Base-by-base conservation (phyloP, 2,113 vertebrate species). In the Eulemur macaco region DNA sequence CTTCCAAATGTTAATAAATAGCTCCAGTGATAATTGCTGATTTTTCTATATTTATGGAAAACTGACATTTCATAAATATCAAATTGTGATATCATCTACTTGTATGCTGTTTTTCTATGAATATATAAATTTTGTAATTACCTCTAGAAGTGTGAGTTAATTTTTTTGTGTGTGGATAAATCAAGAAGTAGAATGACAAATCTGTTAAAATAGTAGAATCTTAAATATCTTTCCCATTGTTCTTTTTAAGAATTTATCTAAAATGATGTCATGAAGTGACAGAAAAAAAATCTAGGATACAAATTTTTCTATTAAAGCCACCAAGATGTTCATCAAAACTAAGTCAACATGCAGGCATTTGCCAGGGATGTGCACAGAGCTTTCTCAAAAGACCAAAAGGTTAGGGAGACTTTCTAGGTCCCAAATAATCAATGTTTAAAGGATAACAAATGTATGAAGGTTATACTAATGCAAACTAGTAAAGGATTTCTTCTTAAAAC, bases 1-100 rank as follows among this genome's bases (percentile, higher is more conserved):
- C 98, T 98, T 98, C 97, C 90, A 98, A 98, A 97, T 98, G 97
- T 98, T 98, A 98, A 98, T 98, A 98, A 99, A 99, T 98, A 98
- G 92, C 87, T 88, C 80, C 1, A 5, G 94, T 97, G 97, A 98
- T 99, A 99, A 99, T 99, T 98, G 98, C 97, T 97, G 96, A 97
- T 98, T 98, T 76, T 98, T 98, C 95, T 98, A 95, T 98, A 98
- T 98, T 98, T 99, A 98, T 97, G 98, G 97, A 98, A 99, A 98
- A 98, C 97, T 98, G 98, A 96, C 97, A 97, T 98, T 98, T 98
- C 98, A 98, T 98, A 99, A 99, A 98, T 99, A 98, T 96, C 97
- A 98, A 98, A 98, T 98, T 97, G 98, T 98, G 98, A 98, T 98
- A 98, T 98, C 98, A 98, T 98, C n/a, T 93, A 97, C 95, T 45